Evolutionary conservation across 2,888 invertebrate species (phyloP), one percentile per base, ranked within the genome.

Genomic region (Xanthorhoe designata): DNA sequence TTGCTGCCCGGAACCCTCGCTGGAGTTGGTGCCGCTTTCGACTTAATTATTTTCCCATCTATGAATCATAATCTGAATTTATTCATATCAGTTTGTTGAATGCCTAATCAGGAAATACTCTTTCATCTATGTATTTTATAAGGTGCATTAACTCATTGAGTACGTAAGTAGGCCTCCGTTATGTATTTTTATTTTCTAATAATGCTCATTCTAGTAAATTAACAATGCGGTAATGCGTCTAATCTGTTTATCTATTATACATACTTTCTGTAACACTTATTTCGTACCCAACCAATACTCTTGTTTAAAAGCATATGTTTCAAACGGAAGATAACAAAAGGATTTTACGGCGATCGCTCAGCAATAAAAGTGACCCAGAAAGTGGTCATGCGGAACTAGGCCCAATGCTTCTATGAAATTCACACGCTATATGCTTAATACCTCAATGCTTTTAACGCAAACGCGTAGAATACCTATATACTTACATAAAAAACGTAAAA

Each of bases 41-140:
- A 83, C 80, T 83, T 85, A 85, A 88, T 88, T 87, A 86, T 84
- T 83, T 85, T 83, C 79, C 73, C 81, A 78, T 84, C 78, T 82
- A 84, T 80, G 81, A 82, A 83, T 81, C 78, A 79, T 75, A 80
- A 79, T 75, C 75, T 72, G 73, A 77, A 75, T 77, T 69, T 74
- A 67, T 78, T 57, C 49, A 57, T 57, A 47, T 47, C 47, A 47
- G 10, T 45, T 45, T 6, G n/a, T n/a, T n/a, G n/a, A 45, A 15
- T n/a, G 13, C 42, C 4, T 45, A 45, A 10, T 38, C 2, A 42
- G 13, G 13, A 42, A 42, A 42, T 42, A 13, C 38, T 42, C 10
- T 2, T 42, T 42, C 5, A 42, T 42, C 38, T 42, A 42, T 42
- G 10, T 13, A 13, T 42, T 13, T 42, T 13, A 13, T 13, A 10